Conservation (phyloP, 2,113 vertebrate species). For the Amphilophus citrinellus region DNA sequence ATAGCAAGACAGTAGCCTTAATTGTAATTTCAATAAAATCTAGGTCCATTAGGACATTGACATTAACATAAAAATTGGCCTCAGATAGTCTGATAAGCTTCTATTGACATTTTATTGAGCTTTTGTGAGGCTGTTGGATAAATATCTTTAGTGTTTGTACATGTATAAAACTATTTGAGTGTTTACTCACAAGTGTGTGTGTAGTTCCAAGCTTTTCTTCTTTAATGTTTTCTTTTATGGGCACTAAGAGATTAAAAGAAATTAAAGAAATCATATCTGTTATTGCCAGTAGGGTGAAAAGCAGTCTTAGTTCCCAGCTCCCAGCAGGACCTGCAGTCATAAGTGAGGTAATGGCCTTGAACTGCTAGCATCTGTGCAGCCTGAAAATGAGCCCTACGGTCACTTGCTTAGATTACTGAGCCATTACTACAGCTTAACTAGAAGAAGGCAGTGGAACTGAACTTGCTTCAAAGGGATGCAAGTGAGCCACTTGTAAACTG, state of each 20-base stretch:
- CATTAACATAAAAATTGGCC: not conserved
- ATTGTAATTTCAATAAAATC: slow-evolving; percentile 33
- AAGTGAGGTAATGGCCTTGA: slow-evolving; percentile 65
- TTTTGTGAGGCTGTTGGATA: not conserved
- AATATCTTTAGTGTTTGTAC: not conserved
- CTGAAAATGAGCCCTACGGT: slow-evolving; percentile 43
- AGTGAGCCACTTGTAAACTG: not conserved
- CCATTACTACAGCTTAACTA: slow-evolving; percentile 44
- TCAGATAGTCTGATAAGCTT: slow-evolving; percentile 15
- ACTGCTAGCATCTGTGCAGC: slow-evolving; percentile 36
- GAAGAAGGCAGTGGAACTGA: slow-evolving; percentile 12
- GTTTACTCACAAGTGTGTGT: slow-evolving; percentile 9
- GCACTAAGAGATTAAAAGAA: slow-evolving; percentile 34
- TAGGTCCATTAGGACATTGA: slow-evolving; percentile 33
- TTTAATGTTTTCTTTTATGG: slow-evolving; percentile 3
- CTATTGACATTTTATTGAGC: slow-evolving; percentile 14
- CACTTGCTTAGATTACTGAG: slow-evolving; percentile 54
- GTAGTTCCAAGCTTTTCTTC: not conserved
- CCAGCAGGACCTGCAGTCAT: slow-evolving; percentile 53
- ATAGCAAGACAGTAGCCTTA: slow-evolving; percentile 8
- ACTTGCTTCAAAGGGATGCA: slow-evolving; percentile 15
- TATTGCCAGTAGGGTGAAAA: slow-evolving; percentile 28
- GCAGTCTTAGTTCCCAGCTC: slow-evolving; percentile 37
- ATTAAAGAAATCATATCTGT: slow-evolving; percentile 44
- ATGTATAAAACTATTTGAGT: not conserved